These are phyloP conservation scores for Drosophila triauraria DNA, from an alignment of 1,140 invertebrate genomes.

Conservation along the genomic window DNA sequence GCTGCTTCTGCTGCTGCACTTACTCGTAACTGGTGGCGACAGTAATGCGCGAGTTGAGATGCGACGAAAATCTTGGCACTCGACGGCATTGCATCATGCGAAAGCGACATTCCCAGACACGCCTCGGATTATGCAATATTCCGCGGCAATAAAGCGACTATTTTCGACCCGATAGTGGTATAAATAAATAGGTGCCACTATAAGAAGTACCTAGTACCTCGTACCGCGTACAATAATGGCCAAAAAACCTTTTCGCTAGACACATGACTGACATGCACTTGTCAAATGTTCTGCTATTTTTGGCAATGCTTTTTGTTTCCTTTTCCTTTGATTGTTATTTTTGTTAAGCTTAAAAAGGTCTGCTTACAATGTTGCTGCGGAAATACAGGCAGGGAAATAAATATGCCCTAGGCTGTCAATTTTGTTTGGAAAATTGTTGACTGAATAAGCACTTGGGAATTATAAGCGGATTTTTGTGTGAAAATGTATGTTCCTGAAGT, in stretches of 20 bases:
- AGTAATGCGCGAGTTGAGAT: slow-evolving; percentile 46
- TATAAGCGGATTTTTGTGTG: neutral
- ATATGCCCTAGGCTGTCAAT: neutral
- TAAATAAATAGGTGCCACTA: slow-evolving; percentile 35
- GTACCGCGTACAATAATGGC: slow-evolving; percentile 35
- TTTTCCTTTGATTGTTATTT: slow-evolving; percentile 50
- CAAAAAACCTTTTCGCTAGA: slow-evolving; percentile 24
- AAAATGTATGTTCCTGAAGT: neutral
- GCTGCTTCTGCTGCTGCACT: slow-evolving; percentile 16
- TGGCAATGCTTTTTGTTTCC: slow-evolving; percentile 50
- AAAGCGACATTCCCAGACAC: slow-evolving; percentile 78
- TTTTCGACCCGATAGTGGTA: slow-evolving; percentile 56
- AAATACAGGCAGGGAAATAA: neutral
- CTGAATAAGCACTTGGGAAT: neutral
- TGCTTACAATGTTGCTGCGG: slow-evolving; percentile 52
- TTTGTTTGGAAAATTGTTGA: neutral
- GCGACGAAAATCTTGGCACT: slow-evolving; percentile 70
- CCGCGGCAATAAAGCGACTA: slow-evolving; percentile 47
- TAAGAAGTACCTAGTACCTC: neutral
- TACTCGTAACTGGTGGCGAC: slow-evolving; percentile 62
- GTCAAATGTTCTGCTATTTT: slow-evolving; percentile 74
- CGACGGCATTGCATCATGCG: slow-evolving; percentile 70
- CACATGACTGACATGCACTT: slow-evolving; percentile 74
- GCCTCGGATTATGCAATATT: slow-evolving; percentile 77
- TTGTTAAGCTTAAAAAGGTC: slow-evolving; percentile 62